Conservation (phyloP, 2,113 vertebrate species). For the Raphicerus campestris region DNA sequence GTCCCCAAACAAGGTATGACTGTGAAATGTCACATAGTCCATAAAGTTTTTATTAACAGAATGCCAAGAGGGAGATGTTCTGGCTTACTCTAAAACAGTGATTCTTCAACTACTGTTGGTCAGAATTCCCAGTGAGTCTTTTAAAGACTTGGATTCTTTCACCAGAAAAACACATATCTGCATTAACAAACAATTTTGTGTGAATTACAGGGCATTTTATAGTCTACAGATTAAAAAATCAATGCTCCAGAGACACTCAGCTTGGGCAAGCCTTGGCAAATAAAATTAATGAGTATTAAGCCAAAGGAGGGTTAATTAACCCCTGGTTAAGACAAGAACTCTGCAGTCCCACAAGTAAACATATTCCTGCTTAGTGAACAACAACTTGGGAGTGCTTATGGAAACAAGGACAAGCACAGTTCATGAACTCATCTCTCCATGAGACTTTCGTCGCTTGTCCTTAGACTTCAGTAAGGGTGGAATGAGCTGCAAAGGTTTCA, state of each 20-base stretch:
- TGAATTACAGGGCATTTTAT: neutral
- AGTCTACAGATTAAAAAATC: neutral
- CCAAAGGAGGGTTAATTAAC: neutral
- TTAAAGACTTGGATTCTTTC: neutral
- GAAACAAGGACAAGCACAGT: neutral
- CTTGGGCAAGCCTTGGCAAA: neutral
- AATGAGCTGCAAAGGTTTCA: neutral
- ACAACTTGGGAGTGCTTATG: neutral
- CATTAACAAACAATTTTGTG: neutral
- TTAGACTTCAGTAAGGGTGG: constrained; percentile 4
- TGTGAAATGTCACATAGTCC: neutral
- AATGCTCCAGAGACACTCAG: neutral
- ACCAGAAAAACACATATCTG: neutral
- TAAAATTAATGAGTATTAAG: neutral
- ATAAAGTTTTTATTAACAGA: neutral
- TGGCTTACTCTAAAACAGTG: neutral
- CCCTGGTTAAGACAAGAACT: neutral
- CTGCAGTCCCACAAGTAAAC: neutral
- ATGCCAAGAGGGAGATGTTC: neutral
- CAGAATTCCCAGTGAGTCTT: neutral
- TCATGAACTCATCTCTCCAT: neutral
- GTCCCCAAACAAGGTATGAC: neutral
- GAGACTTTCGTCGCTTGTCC: neutral
- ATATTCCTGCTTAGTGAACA: neutral
- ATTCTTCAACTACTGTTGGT: neutral